phyloP scores from a whole-genome alignment of 2,113 vertebrate genomes.

The Corythornis vintsioides region DNA sequence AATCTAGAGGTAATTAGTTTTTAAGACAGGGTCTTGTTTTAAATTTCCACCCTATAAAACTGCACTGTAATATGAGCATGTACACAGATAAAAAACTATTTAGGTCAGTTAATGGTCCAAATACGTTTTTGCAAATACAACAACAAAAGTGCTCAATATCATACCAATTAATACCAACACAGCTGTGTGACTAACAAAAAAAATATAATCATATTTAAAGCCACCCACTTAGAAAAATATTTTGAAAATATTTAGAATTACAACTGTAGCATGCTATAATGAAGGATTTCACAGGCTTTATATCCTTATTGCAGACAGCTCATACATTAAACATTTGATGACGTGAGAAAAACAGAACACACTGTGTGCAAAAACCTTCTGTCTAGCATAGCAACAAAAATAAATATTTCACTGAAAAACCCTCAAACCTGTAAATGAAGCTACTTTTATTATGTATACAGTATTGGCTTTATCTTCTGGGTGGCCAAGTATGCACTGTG shows the following conservation, averaged over 20 bases:
- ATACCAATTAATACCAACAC: not conserved
- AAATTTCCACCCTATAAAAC: not conserved
- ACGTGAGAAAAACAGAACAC: constrained; percentile 30
- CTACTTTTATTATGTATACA: not conserved
- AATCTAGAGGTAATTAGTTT: not conserved
- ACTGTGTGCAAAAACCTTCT: not conserved
- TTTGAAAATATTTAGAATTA: constrained; percentile 32
- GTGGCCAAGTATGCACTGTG: not conserved
- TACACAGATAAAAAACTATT: not conserved
- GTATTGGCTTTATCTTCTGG: not conserved
- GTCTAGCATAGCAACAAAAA: constrained; percentile 11
- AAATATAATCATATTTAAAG: not conserved
- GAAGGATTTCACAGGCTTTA: constrained; percentile 42
- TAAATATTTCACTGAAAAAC: constrained; percentile 19
- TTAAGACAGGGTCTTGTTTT: not conserved
- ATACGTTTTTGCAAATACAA: not conserved
- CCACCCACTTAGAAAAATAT: not conserved
- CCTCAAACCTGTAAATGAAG: not conserved
- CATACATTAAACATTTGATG: not conserved
- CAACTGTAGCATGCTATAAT: not conserved
- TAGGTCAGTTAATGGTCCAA: not conserved
- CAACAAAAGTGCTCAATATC: not conserved
- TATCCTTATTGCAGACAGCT: not conserved
- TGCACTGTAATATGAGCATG: not conserved
- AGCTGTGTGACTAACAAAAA: not conserved